Base-by-base conservation (phyloP, 2,113 vertebrate species). In the Vombatus ursinus region DNA sequence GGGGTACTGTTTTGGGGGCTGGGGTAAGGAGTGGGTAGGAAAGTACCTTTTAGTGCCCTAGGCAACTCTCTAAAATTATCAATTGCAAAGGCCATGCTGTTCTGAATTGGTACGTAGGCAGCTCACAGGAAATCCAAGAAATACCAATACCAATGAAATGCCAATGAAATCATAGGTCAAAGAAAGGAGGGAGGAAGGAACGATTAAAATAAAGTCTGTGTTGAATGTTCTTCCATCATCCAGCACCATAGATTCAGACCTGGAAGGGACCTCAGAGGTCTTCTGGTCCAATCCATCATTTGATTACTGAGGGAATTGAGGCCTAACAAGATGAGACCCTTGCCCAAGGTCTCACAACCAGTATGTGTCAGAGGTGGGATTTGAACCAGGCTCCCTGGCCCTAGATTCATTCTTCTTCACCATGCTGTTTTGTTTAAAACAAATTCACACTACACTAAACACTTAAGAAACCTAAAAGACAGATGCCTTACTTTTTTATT, bases 401-500 rank as follows among this genome's bases (percentile, higher is more conserved):
- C 37, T 5, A 19, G 1, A n/a, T 77, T 77, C 5, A 77, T n/a
- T 77, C 37, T n/a, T 12, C 37, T 19, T 12, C 61, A 57, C 52
- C 6, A 89, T 50, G 11, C 92, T 9, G 2, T 31, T 53, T 96
- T 49, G 89, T 12, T 91, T 92, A 91, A 16, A 93, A 93, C 26
- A 93, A 44, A 92, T 91, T 96, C 61, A 84, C 0, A 49, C 14
- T 89, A 52, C 47, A n/a, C 3, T 95, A 91, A 92, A 16, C 91
- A 92, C 91, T 95, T 53, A 50, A 94, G 28, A 95, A 96, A 52
- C 6, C 26, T 48, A 54, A 89, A 92, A 94, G 95, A 95, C 12
- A 57, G 12, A 93, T 47, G 37, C 1, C 97, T 98, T 98, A 99
- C 99, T 98, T 98, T 98, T 95, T 97, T 95, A 97, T 94, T 91